Base-by-base conservation (phyloP, 2,113 vertebrate genomes). In the Corydoras maculifer region DNA sequence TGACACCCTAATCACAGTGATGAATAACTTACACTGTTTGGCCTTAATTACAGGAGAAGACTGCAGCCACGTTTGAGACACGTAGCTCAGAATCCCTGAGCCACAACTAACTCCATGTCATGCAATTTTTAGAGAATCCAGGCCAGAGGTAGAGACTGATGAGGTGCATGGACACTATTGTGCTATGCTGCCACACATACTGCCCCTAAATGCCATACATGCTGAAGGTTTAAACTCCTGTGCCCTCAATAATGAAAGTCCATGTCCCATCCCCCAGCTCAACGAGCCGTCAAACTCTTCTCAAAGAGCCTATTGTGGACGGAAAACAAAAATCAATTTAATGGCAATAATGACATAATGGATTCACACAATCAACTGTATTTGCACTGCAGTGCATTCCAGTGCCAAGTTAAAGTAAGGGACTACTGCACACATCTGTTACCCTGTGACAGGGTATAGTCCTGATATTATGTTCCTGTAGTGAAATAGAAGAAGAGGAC, bases 221-320 rank as follows among this genome's bases (percentile, higher is more conserved):
- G 72, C 79, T 79, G 79, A 57, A 80, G 71, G 31, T 77, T 83
- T 82, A 79, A 82, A 82, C 51, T 77, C 65, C 70, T 65, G 60
- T 72, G 69, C 70, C 80, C 77, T 79, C 64, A 78, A 75, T 84
- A 86, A 86, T 84, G 80, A 85, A 69, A 74, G 77, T 54, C 75
- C 67, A 18, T 73, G 75, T 84, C 73, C 50, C 25, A 15, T 31
- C 70, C 55, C 49, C 31, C 67, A 32, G 71, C 78, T 77, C 73
- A 61, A 51, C 60, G 12, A 63, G 58, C 57, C 25, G 2, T 60
- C 32, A 9, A 25, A 31, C 51, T 71, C 8, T 32, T 79, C 82
- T 86, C 81, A 88, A 89, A 84, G 84, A 77, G 53, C 72, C 74
- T 81, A 87, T 89, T 89, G 87, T 88, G 76, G 62, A 35, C 63